phyloP scores from a whole-genome alignment of 2,113 vertebrate genomes.

The Rhynchomys soricoides region DNA sequence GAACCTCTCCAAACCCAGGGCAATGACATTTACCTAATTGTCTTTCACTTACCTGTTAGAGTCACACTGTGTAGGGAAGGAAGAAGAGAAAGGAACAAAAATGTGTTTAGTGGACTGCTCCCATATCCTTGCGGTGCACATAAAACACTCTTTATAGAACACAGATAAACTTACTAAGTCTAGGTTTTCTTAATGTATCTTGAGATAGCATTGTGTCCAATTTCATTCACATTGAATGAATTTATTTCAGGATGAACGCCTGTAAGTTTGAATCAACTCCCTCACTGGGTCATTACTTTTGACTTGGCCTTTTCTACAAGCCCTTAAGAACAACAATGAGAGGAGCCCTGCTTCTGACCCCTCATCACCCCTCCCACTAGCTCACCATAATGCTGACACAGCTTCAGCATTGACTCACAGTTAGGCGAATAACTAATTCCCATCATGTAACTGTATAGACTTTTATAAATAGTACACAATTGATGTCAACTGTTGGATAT shows the following conservation, averaged over 20 bases:
- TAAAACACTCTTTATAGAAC: neutral
- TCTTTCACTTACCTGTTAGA: neutral
- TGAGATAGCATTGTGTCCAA: neutral
- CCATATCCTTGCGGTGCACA: neutral
- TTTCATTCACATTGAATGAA: neutral
- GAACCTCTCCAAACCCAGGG: too few relatives aligned
- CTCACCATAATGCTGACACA: neutral
- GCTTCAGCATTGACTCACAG: neutral
- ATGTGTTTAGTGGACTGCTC: neutral
- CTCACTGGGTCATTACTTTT: neutral
- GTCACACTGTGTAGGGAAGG: neutral
- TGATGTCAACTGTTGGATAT: neutral
- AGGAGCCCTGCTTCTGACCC: neutral
- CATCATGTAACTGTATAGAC: neutral
- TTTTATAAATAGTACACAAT: neutral
- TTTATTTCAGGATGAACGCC: neutral
- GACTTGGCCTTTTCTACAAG: neutral
- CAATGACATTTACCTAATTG: neutral
- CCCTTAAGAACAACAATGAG: neutral
- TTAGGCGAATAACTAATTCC: neutral
- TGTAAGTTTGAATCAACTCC: neutral
- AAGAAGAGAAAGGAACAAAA: neutral
- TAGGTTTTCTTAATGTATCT: slow-evolving; percentile 16
- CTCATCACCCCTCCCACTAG: too few relatives aligned
- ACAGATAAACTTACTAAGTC: neutral